A percentile compares a stretch with the other conserved stretches of the same genome.
Conservation (phyloP, 2,888 invertebrate species). For the Hetaerina titia region DNA sequence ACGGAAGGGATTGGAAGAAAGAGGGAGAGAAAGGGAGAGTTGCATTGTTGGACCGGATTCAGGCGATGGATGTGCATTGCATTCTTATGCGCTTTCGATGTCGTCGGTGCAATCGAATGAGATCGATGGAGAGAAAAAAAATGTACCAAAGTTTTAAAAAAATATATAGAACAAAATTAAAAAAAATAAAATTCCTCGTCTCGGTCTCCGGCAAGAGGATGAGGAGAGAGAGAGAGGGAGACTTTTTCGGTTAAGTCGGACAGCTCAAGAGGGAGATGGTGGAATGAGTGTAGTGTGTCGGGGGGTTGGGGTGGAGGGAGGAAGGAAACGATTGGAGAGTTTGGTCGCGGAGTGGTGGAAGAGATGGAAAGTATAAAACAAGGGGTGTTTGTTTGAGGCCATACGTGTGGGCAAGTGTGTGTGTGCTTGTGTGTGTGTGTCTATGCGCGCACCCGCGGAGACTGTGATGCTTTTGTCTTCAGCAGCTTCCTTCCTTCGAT, state of each 20-base stretch:
- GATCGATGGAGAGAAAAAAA: not conserved
- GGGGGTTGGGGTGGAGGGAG: not conserved
- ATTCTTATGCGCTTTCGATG: slow-evolving; percentile 39
- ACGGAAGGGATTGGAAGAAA: not conserved
- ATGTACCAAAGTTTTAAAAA: not conserved
- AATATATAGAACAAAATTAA: not conserved
- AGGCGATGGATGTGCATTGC: slow-evolving; percentile 37
- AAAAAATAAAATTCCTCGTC: not conserved
- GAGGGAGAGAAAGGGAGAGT: not conserved
- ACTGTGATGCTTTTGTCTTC: slow-evolving; percentile 59
- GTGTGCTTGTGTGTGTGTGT: not conserved
- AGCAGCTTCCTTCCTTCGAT: slow-evolving; percentile 4
- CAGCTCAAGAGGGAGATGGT: not conserved
- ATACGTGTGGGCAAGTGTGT: not conserved
- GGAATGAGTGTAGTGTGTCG: not conserved
- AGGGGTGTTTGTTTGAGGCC: not conserved
- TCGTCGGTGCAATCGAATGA: slow-evolving; percentile 2
- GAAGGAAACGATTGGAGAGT: not conserved
- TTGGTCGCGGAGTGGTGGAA: no score
- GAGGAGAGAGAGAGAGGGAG: not conserved
- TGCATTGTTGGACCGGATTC: slow-evolving; percentile 37
- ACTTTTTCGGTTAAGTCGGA: slow-evolving; percentile 17
- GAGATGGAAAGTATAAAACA: not conserved
- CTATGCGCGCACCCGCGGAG: not conserved
- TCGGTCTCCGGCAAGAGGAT: not conserved